Percentiles rank a stretch among this genome's conserved stretches.
phyloP scores from a whole-genome alignment of 2,113 vertebrate genomes.

The Neogobius melanostomus region DNA sequence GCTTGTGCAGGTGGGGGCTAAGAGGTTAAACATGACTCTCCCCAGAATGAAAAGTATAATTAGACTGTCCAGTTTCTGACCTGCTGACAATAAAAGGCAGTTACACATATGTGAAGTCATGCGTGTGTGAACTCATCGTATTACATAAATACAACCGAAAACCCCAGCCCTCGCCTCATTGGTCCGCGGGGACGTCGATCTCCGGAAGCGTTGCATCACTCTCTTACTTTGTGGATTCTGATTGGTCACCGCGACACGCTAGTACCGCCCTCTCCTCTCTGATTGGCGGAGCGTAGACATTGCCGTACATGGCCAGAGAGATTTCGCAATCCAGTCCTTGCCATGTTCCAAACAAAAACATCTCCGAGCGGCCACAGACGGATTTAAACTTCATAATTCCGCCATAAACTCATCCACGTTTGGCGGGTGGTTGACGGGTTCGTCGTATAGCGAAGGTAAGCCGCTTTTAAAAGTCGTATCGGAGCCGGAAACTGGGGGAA shows the following conservation, averaged over 20 bases:
- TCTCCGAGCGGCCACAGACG: constrained; percentile 22
- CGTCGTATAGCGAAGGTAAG: constrained; percentile 63
- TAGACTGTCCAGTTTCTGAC: not conserved
- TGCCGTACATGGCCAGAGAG: constrained; percentile 75
- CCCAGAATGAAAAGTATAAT: not conserved
- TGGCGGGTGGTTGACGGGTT: constrained; percentile 23
- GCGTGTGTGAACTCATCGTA: constrained; percentile 42
- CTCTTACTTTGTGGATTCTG: not conserved
- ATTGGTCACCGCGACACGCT: constrained; percentile 43
- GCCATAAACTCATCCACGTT: not conserved
- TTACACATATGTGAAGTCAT: constrained; percentile 44
- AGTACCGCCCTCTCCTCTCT: constrained; percentile 2
- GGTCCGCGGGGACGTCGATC: constrained; percentile 43
- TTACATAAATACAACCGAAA: constrained; percentile 61
- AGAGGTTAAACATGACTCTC: too few species aligned
- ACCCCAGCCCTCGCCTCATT: constrained; percentile 31
- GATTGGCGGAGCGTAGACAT: constrained; percentile 69
- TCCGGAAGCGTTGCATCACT: constrained; percentile 59
- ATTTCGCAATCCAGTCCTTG: constrained; percentile 79
- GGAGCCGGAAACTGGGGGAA: not conserved
- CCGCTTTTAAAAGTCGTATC: not conserved
- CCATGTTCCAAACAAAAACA: constrained; percentile 79
- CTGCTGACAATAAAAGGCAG: not conserved
- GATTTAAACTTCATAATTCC: constrained; percentile 29
- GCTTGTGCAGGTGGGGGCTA: too few species aligned